Base-by-base conservation (phyloP, 2,797 vertebrate species). In the Sebastes minor region DNA sequence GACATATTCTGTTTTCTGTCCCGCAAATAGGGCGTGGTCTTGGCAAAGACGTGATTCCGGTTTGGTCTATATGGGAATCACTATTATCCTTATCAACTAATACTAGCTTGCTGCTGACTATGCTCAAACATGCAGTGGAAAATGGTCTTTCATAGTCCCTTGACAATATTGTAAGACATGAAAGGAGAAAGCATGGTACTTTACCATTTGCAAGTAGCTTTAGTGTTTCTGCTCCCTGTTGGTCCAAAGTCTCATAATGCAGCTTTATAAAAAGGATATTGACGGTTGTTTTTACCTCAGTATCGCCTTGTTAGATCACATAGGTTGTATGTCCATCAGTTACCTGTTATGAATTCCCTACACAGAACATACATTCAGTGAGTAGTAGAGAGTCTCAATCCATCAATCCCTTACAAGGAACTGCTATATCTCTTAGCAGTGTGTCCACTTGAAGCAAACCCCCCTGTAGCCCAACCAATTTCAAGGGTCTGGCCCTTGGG, bases 391-490 rank as follows among this genome's bases (percentile, higher is more conserved):
- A 80, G 67, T 74, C 76, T 38, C 72, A 70, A 71, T 75, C 66
- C 30, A 52, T 67, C 65, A 53, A 22, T 74, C 27, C 65, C 9
- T 78, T 63, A 33, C 49, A 70, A 61, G 60, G 62, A 27, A 80
- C 7, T 62, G 53, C 49, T 84, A 16, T 28, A 78, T 81, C 60
- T 79, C 53, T 81, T 78, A 64, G 57, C 38, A 23, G 53, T 57
- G 56, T 75, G 68, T 69, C 74, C 65, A 84, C 56, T 76, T 68
- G 28, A 77, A 68, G 76, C 53, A 52, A 78, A 14, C 23, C 30
- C 69, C 28, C 65, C 60, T 22, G 49, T 8, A 46, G 59, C 56
- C 78, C 38, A 74, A 73, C 33, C 76, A 85, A 64, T 91, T 89
- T 46, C 72, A 65, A 65, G 38, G 64, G 30, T 74, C 60, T 67